These are phyloP conservation scores for Pemphredon lugubris DNA, from an alignment of 2,888 invertebrate species.

Conservation along the genomic window DNA sequence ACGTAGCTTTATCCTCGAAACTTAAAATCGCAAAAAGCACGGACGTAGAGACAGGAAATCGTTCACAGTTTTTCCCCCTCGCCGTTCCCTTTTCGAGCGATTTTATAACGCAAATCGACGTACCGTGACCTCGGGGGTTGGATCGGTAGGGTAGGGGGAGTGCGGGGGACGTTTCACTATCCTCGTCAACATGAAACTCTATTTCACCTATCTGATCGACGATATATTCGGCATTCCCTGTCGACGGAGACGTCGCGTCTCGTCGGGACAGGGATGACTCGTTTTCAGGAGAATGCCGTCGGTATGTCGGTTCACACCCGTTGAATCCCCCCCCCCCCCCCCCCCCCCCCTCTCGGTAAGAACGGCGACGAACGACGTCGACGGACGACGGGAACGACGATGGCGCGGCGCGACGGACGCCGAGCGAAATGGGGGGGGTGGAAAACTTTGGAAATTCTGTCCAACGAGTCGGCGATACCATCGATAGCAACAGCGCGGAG, in stretches of 20 bases:
- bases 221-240: slow-evolving; percentile 48
- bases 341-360: no score
- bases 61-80: no score
- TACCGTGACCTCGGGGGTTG: not conserved
- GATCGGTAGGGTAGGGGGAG: slow-evolving; percentile 33
- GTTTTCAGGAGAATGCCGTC: slow-evolving; percentile 26
- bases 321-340: slow-evolving; percentile 24
- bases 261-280: slow-evolving; percentile 46
- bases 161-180: slow-evolving; percentile 16
- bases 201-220: slow-evolving; percentile 51
- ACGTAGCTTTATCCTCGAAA: no score
- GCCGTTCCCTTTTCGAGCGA: not conserved
- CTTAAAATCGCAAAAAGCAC: no score
- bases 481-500: slow-evolving; percentile 25
- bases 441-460: slow-evolving; percentile 55
- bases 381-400: slow-evolving; percentile 1
- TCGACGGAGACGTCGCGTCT: slow-evolving; percentile 31
- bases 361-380: not conserved
- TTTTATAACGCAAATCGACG: slow-evolving; percentile 20
- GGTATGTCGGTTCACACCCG: slow-evolving; percentile 50
- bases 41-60: no score
- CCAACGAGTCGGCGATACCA: slow-evolving; percentile 47
- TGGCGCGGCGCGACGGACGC: slow-evolving; percentile 20
- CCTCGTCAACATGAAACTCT: slow-evolving; percentile 52
- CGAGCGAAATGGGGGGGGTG: slow-evolving; percentile 51